Evolutionary conservation across 2,797 vertebrate genomes (phyloP).

Genomic region (Halcyon chelicuti): DNA sequence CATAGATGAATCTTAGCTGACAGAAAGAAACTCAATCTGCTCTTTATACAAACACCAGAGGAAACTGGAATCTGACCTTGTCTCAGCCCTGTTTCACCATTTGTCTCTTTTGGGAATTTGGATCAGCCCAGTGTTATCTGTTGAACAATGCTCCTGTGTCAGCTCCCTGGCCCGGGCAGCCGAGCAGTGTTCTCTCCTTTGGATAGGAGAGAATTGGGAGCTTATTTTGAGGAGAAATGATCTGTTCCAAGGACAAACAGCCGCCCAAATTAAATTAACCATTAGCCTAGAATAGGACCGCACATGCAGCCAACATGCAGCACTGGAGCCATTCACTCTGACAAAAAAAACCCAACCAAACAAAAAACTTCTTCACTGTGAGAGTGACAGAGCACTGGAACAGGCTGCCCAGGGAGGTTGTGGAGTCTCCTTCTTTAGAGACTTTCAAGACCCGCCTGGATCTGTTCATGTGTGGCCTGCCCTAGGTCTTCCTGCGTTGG

Average conservation of each 20-base stretch:
- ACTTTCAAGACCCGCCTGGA: no score
- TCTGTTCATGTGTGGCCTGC: no score
- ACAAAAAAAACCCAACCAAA: no score
- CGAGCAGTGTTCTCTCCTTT: not conserved
- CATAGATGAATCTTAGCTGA: not conserved
- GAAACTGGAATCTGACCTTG: constrained; percentile 41
- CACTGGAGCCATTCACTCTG: not conserved
- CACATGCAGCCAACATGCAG: not conserved
- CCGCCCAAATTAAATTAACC: not conserved
- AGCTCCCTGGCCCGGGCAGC: not conserved
- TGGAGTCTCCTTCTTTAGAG: no score
- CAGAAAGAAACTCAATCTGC: not conserved
- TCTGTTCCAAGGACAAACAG: constrained; percentile 8
- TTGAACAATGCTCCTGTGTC: not conserved
- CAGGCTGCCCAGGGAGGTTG: no score
- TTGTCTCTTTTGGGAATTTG: constrained; percentile 17
- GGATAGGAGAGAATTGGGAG: not conserved
- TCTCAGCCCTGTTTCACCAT: not conserved
- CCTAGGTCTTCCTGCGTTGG: no score
- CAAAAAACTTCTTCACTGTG: no score
- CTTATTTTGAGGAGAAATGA: constrained; percentile 8
- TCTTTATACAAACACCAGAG: not conserved
- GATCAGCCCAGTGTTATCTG: not conserved
- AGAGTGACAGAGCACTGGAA: no score
- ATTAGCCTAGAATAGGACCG: fast-evolving